Conservation (phyloP, 2,797 vertebrate species). For the Microctenopoma stevenorrisi region DNA sequence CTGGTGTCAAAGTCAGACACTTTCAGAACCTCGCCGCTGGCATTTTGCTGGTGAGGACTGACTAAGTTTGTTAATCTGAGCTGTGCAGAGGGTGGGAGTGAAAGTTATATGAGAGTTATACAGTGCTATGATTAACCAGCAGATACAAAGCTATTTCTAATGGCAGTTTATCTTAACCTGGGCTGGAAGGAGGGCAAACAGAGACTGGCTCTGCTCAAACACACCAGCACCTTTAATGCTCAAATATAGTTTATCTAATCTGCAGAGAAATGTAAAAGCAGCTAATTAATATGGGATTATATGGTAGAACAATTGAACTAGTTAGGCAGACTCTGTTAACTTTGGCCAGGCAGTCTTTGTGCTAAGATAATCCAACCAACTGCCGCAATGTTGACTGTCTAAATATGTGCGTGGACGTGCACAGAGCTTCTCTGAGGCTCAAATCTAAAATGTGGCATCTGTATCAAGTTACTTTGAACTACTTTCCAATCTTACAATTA, state of each 20-base stretch:
- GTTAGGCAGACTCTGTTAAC: conserved; percentile 2
- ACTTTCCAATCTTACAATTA: no score
- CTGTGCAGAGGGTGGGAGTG: no score
- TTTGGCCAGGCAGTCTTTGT: background rate
- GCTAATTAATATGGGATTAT: background rate
- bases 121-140: background rate
- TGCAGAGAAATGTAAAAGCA: background rate
- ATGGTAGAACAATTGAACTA: background rate
- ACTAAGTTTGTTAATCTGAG: no score
- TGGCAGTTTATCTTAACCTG: background rate
- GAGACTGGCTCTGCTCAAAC: conserved; percentile 1
- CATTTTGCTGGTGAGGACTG: no score
- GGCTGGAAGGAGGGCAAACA: conserved; percentile 7
- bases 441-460: no score
- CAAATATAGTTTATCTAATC: conserved; percentile 7
- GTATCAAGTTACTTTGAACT: no score
- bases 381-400: background rate
- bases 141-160: background rate
- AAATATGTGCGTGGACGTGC: background rate
- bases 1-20: no score
- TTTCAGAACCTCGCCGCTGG: no score
- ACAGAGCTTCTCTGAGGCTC: no score
- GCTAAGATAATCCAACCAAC: conserved; percentile 1
- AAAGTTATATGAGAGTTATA: background rate
- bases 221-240: background rate